Percentiles rank a stretch among this genome's conserved stretches.
phyloP scores from a whole-genome alignment of 2,888 invertebrate genomes.

The Disparrhopalites patrizii region DNA sequence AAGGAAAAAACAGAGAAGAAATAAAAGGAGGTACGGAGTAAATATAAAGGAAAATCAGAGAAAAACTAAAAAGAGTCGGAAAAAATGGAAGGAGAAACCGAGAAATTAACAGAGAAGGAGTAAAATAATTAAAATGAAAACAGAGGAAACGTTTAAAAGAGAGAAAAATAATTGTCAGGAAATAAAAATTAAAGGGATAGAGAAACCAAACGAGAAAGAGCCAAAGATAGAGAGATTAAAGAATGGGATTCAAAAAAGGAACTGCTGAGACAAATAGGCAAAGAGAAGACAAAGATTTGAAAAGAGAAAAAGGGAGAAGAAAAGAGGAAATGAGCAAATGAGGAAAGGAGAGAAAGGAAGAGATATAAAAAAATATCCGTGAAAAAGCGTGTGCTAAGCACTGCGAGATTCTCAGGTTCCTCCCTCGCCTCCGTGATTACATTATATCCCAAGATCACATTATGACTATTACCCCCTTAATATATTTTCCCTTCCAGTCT shows the following conservation, averaged over 20 bases:
- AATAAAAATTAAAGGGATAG: too few relatives aligned
- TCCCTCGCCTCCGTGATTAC: constrained; percentile 36
- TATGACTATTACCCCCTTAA: constrained; percentile 35
- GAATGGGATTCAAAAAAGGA: neutral
- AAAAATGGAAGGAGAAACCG: too few relatives aligned
- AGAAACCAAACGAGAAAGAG: neutral
- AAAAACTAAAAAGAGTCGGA: too few relatives aligned
- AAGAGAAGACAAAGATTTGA: neutral
- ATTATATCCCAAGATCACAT: constrained; percentile 41
- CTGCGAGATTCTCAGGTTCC: constrained; percentile 30
- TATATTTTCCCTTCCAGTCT: constrained; percentile 27
- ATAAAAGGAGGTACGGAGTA: too few relatives aligned
- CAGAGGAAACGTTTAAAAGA: too few relatives aligned
- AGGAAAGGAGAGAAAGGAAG: neutral
- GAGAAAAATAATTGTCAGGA: too few relatives aligned
- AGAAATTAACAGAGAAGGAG: too few relatives aligned
- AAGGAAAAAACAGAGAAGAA: too few relatives aligned
- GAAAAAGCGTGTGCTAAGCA: neutral
- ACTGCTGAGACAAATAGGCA: neutral
- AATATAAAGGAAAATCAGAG: too few relatives aligned
- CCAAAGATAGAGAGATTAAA: neutral
- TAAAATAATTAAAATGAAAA: too few relatives aligned
- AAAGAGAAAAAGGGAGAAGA: neutral
- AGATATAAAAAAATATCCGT: neutral
- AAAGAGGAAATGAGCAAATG: neutral